These are phyloP conservation scores for Menidia menidia DNA, from an alignment of 2,797 vertebrate genomes.

Conservation along the genomic window DNA sequence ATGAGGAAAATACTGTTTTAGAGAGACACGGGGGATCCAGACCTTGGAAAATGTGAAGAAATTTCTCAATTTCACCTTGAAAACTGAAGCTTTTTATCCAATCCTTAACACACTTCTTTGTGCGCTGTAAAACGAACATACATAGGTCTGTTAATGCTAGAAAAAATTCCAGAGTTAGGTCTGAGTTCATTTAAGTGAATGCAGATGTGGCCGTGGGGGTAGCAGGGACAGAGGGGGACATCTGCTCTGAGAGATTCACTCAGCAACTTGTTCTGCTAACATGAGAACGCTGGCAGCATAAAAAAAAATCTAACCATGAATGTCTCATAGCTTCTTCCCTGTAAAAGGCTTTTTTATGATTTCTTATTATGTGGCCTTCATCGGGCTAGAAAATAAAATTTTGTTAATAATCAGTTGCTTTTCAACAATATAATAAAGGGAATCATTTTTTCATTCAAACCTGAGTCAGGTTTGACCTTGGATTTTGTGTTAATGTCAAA, in stretches of 20 bases:
- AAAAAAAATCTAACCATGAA: background rate
- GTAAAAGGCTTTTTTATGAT: too few species aligned
- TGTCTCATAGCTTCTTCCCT: too few species aligned
- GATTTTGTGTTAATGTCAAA: too few species aligned
- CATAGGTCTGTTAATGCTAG: constrained; percentile 30
- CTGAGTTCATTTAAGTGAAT: constrained; percentile 43
- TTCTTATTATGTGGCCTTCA: too few species aligned
- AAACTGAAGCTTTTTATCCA: constrained; percentile 2
- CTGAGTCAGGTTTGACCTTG: too few species aligned
- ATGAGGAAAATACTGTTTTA: constrained; percentile 23
- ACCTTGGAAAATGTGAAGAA: constrained; percentile 22
- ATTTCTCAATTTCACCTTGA: constrained; percentile 63
- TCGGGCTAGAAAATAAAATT: too few species aligned
- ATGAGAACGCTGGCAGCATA: background rate
- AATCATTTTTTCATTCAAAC: too few species aligned
- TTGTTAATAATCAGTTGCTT: too few species aligned
- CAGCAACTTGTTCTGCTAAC: constrained; percentile 2
- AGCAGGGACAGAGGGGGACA: constrained; percentile 22
- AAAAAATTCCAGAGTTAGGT: constrained; percentile 34
- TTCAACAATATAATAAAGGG: too few species aligned
- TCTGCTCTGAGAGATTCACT: constrained; percentile 37
- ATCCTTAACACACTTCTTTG: constrained; percentile 17
- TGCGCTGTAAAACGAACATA: constrained; percentile 6
- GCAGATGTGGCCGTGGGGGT: constrained; percentile 38
- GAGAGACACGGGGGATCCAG: constrained; percentile 3